phyloP scores from a whole-genome alignment of 2,113 vertebrate genomes.

The Calidris pygmaea region DNA sequence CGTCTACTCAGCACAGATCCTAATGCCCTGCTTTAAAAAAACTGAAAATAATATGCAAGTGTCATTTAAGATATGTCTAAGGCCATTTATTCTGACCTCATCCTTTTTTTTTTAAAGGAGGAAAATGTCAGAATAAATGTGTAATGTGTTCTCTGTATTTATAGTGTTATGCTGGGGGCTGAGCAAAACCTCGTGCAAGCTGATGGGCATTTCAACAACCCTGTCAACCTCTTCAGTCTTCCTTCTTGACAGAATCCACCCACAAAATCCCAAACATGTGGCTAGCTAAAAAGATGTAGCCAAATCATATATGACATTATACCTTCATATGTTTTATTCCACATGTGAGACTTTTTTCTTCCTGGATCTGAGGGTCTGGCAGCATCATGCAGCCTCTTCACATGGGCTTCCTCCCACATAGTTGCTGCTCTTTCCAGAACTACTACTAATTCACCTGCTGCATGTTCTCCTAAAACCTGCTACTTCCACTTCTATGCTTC shows the following conservation, averaged over 20 bases:
- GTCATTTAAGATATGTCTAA: background rate
- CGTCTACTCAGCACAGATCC: background rate
- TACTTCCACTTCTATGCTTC: background rate
- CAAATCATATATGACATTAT: background rate
- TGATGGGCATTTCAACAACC: background rate
- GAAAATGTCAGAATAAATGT: background rate
- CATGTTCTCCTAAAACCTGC: background rate
- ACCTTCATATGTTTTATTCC: background rate
- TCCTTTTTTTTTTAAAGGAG: background rate
- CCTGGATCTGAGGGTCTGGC: background rate
- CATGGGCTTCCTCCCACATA: rapidly evolving
- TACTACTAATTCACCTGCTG: background rate
- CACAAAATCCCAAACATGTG: background rate
- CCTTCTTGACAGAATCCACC: background rate
- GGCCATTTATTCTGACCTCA: background rate
- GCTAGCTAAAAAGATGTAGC: background rate
- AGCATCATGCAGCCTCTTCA: background rate
- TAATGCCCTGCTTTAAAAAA: background rate
- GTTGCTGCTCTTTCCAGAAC: background rate
- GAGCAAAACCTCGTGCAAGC: background rate
- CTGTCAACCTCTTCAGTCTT: background rate
- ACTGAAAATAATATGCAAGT: background rate
- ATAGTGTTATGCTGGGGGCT: background rate
- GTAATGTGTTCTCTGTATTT: background rate
- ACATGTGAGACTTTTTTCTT: rapidly evolving